Evolutionary conservation across 2,113 vertebrate genomes (phyloP).

Genomic region (Genyomyrus donnyi): DNA sequence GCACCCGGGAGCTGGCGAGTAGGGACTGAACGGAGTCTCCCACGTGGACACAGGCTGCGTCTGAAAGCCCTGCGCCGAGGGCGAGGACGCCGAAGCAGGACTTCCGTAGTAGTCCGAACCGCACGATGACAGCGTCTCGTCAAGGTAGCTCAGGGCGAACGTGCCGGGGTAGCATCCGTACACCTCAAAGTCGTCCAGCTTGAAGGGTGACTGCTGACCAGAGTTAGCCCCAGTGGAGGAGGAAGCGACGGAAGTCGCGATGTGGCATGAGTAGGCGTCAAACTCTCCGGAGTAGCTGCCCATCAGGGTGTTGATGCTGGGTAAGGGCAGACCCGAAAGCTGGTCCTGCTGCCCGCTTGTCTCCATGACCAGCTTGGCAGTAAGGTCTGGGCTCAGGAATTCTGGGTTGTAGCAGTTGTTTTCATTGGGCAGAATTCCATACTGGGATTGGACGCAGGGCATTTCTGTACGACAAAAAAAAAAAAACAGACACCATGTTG

Average conservation of each 20-base stretch:
- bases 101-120: conserved; percentile 86
- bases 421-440: conserved; percentile 69
- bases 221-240: conserved; percentile 34
- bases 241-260: conserved; percentile 50
- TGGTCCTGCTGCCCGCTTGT: conserved; percentile 60
- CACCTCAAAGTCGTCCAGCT: conserved; percentile 83
- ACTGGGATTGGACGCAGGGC: conserved; percentile 89
- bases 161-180: conserved; percentile 83
- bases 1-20: conserved; percentile 69
- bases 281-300: conserved; percentile 69
- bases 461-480: conserved; percentile 60
- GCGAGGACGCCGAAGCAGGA: conserved; percentile 71
- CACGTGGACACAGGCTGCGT: conserved; percentile 64
- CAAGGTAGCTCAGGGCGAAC: conserved; percentile 62
- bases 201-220: conserved; percentile 59
- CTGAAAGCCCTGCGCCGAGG: conserved; percentile 75
- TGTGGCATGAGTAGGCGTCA: conserved; percentile 82
- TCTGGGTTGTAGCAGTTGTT: conserved; percentile 61
- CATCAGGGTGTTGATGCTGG: conserved; percentile 82
- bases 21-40: conserved; percentile 77
- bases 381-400: conserved; percentile 69
- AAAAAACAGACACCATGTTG: conserved; percentile 21
- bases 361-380: conserved; percentile 70
- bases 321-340: conserved; percentile 62
- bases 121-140: conserved; percentile 74